Evolutionary conservation across 2,797 vertebrate genomes (phyloP), one percentile per base, ranked within the genome.

Genomic region (Sebastiscus albofasciatus): DNA sequence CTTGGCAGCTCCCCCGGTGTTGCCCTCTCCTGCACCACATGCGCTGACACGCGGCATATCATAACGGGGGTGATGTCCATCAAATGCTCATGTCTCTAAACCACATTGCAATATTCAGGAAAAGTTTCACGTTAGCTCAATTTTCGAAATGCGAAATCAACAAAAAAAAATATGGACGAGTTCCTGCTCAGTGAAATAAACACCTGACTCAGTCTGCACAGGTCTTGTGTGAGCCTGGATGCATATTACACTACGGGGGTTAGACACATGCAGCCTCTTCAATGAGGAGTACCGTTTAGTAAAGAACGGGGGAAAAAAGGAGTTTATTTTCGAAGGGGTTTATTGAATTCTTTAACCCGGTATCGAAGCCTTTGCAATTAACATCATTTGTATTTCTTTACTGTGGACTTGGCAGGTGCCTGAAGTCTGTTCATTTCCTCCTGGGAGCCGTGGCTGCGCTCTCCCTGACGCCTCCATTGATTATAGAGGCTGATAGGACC

Each of bases 311-410:
- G 16, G 0, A 5, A n/a, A 42, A 11, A 18, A 46, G 26, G 39
- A 49, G 36, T n/a, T 14, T 1, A 33, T 70, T 81, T 74, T 82
- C 10, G 58, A 72, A 79, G 24, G 76, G 76, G 31, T 75, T 79
- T 75, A 82, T 80, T 81, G 26, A 75, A 36, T 82, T 84, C 61
- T 36, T 87, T 73, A 66, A 82, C 76, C 60, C 60, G 2, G 8
- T 7, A 11, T 71, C 13, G 5, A 69, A 76, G 75, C 49, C 72
- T 84, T 76, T 82, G 64, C 86, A 90, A 94, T 91, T 92, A 92
- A 79, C 74, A 60, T 79, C 33, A 79, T 91, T 89, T 92, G 84
- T 92, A 80, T 91, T 83, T 88, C 70, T 84, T 86, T 84, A 85
- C 74, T 88, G 86, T 34, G 22, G 12, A 61, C 79, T 80, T 79